Evolutionary conservation across 2,888 invertebrate species (phyloP).

Genomic region (Lamellibrachia satsuma): DNA sequence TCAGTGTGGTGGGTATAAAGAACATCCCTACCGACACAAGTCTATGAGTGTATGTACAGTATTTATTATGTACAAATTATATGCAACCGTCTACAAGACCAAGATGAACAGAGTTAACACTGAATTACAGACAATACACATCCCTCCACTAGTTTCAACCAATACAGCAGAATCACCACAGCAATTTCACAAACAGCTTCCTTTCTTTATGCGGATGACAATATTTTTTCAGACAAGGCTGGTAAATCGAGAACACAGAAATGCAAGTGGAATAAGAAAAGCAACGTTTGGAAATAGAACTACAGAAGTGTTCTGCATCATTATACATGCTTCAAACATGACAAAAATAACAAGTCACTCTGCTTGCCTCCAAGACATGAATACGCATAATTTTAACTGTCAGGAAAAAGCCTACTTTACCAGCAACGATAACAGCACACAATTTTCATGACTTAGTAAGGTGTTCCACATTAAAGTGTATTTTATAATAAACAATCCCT

Average conservation of each 20-base stretch:
- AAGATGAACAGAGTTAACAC: not conserved
- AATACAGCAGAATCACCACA: not conserved
- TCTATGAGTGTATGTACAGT: not conserved
- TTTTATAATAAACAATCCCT: not conserved
- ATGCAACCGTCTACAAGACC: slow-evolving; percentile 4
- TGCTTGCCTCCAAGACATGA: not conserved
- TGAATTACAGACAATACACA: too few species aligned
- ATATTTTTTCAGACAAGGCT: not conserved
- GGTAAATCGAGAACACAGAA: not conserved
- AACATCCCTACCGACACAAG: not conserved
- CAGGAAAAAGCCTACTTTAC: not conserved
- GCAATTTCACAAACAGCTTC: not conserved
- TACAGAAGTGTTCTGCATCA: not conserved
- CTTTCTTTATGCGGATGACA: not conserved
- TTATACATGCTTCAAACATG: not conserved
- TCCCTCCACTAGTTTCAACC: not conserved
- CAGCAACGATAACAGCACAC: too few species aligned
- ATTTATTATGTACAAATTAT: slow-evolving; percentile 14
- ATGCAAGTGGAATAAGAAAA: not conserved
- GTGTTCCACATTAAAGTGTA: not conserved
- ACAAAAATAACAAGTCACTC: not conserved
- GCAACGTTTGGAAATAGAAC: not conserved
- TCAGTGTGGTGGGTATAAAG: not conserved
- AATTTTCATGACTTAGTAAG: not conserved
- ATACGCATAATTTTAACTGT: not conserved